Evolutionary conservation across 2,113 vertebrate species (phyloP), one percentile per base, ranked within the genome.

Genomic region (Panthera leo): DNA sequence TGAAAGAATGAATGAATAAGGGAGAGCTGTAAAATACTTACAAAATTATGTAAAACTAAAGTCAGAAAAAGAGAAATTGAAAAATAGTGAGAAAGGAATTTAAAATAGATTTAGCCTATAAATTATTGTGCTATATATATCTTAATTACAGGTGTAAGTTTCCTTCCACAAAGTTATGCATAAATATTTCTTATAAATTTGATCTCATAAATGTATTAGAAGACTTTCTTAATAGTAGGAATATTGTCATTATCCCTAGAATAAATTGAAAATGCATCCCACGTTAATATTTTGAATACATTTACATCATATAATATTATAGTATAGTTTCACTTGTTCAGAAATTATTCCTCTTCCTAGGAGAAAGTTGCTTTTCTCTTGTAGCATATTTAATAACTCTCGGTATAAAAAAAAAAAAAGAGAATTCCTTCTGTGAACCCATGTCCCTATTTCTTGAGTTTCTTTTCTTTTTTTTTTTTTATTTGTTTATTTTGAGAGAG

Each of bases 251-350:
- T 67, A 83, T 94, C 80, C 68, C 14, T 65, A 16, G 15, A 78
- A 5, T 65, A 85, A 93, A 79, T 18, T 93, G 14, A 93, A 93
- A 78, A 61, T 45, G 67, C 1, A 53, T 71, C 5, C 5, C 5
- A 58, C 29, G 51, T 65, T 82, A 91, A 75, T 58, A 73, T 68
- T 85, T 97, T 95, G 63, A 82, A 82, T 65, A 96, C 86, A 89
- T 42, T 73, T 91, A 0, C 13, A 51, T 85, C 51, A 70, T 71
- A 83, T 84, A 85, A 0, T 61, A 48, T 68, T 92, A 48, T 1
- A 23, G 10, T 65, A 42, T 2, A 92, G 5, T 53, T 85, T 95
- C 7, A 82, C 1, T 93, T 71, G 42, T 39, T 95, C 88, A 93
- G 25, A 91, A 73, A 61, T 61, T 36, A 67, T 16, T 34, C 70